These are phyloP conservation scores for Drosophila kikkawai DNA, from an alignment of 1,140 invertebrate species.

Conservation along the genomic window DNA sequence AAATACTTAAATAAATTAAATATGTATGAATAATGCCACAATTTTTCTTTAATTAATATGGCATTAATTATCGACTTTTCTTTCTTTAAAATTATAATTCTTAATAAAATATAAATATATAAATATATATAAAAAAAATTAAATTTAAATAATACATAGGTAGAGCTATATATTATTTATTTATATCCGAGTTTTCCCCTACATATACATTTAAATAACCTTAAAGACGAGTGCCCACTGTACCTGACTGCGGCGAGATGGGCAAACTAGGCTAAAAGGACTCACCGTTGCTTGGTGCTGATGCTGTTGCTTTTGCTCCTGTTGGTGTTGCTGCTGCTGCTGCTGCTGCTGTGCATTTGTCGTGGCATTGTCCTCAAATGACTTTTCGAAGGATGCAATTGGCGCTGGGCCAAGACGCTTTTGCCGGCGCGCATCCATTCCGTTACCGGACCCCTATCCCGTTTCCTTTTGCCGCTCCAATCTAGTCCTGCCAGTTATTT, in stretches of 20 bases:
- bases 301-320: conserved; percentile 32
- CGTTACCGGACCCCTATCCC: conserved; percentile 16
- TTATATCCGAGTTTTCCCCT: no score
- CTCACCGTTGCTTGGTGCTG: conserved; percentile 44
- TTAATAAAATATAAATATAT: no score
- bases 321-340: conserved; percentile 24
- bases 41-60: no score
- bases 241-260: conserved; percentile 1
- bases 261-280: conserved; percentile 42
- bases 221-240: conserved; percentile 1
- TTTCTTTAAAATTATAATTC: no score
- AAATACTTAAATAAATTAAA: no score
- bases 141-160: no score
- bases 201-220: no score
- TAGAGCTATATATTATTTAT: no score
- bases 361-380: conserved; percentile 90
- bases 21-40: no score
- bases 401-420: conserved; percentile 94
- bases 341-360: conserved; percentile 54
- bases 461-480: conserved; percentile 19
- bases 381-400: conserved; percentile 96
- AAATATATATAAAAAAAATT: no score
- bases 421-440: conserved; percentile 85
- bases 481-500: conserved; percentile 26
- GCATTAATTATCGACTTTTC: no score